phyloP scores from a whole-genome alignment of 2,113 vertebrate species.

The Rhinopomastus cyanomelas region DNA sequence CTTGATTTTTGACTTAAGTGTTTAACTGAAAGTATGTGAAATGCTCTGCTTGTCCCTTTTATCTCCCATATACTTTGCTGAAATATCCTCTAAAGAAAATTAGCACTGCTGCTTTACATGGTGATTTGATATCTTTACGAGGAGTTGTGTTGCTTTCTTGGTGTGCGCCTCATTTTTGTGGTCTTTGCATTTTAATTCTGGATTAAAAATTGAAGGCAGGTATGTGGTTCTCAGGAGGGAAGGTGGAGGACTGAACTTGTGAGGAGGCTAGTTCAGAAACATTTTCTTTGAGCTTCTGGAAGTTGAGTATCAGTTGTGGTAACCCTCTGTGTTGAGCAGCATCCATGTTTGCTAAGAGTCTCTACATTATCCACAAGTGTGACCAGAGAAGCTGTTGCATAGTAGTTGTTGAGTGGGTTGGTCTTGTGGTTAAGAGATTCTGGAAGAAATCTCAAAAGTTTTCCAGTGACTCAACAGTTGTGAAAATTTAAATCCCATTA shows the following conservation, averaged over 20 bases:
- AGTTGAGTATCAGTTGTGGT: slow-evolving; percentile 30
- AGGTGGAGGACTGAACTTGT: slow-evolving; percentile 10
- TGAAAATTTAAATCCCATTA: slow-evolving; percentile 60
- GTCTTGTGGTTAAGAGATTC: slow-evolving; percentile 66
- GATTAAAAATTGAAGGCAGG: slow-evolving; percentile 20
- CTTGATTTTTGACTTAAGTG: slow-evolving; percentile 53
- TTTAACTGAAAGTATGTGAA: slow-evolving; percentile 41
- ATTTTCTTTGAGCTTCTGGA: slow-evolving; percentile 33
- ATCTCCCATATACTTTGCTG: neutral
- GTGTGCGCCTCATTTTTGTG: neutral
- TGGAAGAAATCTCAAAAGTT: slow-evolving; percentile 60
- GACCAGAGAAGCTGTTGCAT: slow-evolving; percentile 8
- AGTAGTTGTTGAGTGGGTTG: slow-evolving; percentile 39
- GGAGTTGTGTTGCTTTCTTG: neutral
- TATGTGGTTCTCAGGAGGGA: neutral
- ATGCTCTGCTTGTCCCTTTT: neutral
- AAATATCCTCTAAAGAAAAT: neutral
- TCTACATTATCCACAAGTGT: slow-evolving; percentile 37
- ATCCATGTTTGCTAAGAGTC: neutral
- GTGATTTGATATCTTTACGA: neutral
- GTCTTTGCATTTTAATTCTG: slow-evolving; percentile 41
- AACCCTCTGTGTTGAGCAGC: neutral
- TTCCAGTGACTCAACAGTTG: slow-evolving; percentile 60
- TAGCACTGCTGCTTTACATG: neutral
- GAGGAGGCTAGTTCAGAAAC: slow-evolving; percentile 6